Evolutionary conservation across 1,140 invertebrate genomes (phyloP).

Genomic region (Polyergus mexicanus): DNA sequence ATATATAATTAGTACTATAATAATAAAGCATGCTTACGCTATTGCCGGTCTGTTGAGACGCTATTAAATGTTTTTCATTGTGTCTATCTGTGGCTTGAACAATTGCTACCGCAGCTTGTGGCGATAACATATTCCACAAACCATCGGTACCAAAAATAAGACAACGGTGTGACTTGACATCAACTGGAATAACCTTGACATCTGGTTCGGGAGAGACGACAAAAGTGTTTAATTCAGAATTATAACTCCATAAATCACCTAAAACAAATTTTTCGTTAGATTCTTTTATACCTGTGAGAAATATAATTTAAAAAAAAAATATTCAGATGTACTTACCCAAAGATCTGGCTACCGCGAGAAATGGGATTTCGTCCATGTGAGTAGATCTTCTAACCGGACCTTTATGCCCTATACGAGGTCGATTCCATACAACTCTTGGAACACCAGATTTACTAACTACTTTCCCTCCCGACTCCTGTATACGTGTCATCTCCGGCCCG

Average conservation of each 20-base stretch:
- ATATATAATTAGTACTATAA: constrained; percentile 13
- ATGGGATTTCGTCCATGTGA: constrained; percentile 97
- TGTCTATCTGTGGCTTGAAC: constrained; percentile 94
- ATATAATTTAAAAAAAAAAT: background rate
- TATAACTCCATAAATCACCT: constrained; percentile 99
- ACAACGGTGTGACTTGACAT: constrained; percentile 93
- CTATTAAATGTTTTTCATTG: constrained; percentile 90
- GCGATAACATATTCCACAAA: constrained; percentile 97
- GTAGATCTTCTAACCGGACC: constrained; percentile 94
- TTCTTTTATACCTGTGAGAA: background rate
- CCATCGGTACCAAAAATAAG: constrained; percentile 98
- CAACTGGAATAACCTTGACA: constrained; percentile 94
- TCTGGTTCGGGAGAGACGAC: constrained; percentile 99
- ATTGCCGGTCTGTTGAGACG: constrained; percentile 85
- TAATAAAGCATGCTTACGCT: constrained; percentile 73
- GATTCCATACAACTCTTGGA: constrained; percentile 98
- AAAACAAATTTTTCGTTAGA: background rate
- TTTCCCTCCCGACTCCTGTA: constrained; percentile 95
- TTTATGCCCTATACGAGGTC: constrained; percentile 92
- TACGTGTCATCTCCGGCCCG: constrained; percentile 93
- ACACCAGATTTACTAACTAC: constrained; percentile 97
- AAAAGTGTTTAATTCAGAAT: constrained; percentile 95
- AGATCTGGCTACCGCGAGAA: constrained; percentile 97
- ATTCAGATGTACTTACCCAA: constrained; percentile 88
- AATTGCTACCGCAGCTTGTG: constrained; percentile 93